Percentiles rank a stretch among this genome's conserved stretches.
These are phyloP conservation scores for Drosophila arawakana DNA, from an alignment of 1,140 invertebrate species.

Conservation along the genomic window DNA sequence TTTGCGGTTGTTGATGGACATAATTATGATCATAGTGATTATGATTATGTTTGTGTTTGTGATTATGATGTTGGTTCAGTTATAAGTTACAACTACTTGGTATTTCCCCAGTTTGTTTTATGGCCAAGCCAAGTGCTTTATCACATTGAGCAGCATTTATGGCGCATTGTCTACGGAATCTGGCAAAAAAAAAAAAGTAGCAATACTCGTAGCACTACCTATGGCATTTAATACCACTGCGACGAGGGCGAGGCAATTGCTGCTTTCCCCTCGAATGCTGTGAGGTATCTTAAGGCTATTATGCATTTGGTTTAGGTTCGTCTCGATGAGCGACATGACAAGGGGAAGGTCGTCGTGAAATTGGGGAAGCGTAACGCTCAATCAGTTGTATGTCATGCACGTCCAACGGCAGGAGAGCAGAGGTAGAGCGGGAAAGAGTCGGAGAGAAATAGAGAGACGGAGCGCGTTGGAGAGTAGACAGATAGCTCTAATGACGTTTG, in stretches of 20 bases:
- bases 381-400: slow-evolving; percentile 42
- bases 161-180: slow-evolving; percentile 29
- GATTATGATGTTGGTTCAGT: slow-evolving; percentile 11
- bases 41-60: slow-evolving; percentile 12
- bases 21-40: slow-evolving; percentile 21
- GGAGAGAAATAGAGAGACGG: not conserved
- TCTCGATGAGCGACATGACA: not conserved
- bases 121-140: slow-evolving; percentile 42
- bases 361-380: slow-evolving; percentile 13
- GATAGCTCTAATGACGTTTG: slow-evolving; percentile 72
- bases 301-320: slow-evolving; percentile 43
- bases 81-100: slow-evolving; percentile 8
- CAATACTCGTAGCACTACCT: not conserved
- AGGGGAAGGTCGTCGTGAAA: slow-evolving; percentile 13
- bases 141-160: slow-evolving; percentile 42
- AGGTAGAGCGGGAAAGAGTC: not conserved
- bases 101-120: slow-evolving; percentile 45
- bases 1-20: slow-evolving; percentile 22
- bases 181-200: not conserved
- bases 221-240: slow-evolving; percentile 22
- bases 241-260: slow-evolving; percentile 25
- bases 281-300: slow-evolving; percentile 29
- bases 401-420: slow-evolving; percentile 4
- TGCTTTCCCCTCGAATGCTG: slow-evolving; percentile 23
- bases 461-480: not conserved